Evolutionary conservation across 2,797 vertebrate genomes (phyloP).

Genomic region (Sebastes vulpes): DNA sequence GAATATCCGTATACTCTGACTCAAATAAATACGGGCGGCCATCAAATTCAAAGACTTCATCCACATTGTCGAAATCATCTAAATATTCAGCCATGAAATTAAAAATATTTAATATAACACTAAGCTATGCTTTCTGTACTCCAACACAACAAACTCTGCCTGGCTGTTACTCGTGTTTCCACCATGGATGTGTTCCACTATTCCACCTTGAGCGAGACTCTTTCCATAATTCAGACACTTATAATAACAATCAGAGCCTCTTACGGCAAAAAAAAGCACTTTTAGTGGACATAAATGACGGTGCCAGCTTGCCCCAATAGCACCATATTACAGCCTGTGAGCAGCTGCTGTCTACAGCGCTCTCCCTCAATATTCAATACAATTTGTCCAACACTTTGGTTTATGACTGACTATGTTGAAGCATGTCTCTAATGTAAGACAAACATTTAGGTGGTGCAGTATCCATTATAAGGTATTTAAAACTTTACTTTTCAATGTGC

Average conservation of each 20-base stretch:
- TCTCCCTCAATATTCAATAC: not conserved
- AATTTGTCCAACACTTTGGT: not conserved
- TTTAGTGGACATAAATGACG: not conserved
- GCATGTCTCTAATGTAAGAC: not conserved
- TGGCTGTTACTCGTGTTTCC: rapidly evolving
- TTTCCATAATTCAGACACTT: not conserved
- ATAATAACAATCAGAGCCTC: not conserved
- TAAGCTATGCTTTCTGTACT: not conserved
- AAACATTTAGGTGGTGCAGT: not conserved
- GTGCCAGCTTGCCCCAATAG: not conserved
- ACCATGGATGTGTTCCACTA: not conserved
- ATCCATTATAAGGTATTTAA: not conserved
- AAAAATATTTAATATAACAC: not conserved
- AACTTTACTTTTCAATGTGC: not conserved
- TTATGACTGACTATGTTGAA: not conserved
- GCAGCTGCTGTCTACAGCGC: not conserved
- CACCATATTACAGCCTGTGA: not conserved
- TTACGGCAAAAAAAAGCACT: not conserved
- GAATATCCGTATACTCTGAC: too few relatives aligned
- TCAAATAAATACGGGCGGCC: too few relatives aligned
- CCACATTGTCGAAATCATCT: not conserved
- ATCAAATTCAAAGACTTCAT: not conserved
- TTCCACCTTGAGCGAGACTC: rapidly evolving
- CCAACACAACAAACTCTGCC: not conserved
- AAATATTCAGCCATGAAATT: not conserved